phyloP scores from a whole-genome alignment of 2,113 vertebrate species.

The Oenanthe melanoleuca region DNA sequence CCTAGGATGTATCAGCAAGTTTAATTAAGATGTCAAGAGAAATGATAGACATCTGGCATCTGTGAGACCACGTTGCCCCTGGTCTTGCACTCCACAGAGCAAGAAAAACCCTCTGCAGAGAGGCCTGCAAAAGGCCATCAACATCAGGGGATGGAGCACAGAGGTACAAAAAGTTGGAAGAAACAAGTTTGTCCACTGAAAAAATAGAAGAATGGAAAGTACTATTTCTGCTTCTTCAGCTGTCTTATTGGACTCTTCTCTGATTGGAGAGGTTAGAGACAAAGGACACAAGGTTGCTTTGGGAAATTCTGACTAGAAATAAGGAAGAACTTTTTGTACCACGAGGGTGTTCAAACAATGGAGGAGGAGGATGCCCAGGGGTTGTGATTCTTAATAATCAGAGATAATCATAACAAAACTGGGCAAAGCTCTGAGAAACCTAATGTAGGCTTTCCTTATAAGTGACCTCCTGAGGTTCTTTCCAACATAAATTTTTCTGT shows the following conservation, averaged over 20 bases:
- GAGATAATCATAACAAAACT: neutral
- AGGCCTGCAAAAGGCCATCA: neutral
- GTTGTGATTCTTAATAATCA: neutral
- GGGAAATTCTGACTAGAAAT: neutral
- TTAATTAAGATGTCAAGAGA: neutral
- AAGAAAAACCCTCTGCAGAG: neutral
- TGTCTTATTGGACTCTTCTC: neutral
- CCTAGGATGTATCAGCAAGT: neutral
- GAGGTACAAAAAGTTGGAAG: neutral
- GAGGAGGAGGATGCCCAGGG: neutral
- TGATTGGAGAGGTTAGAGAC: neutral
- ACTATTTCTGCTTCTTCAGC: neutral
- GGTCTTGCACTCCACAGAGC: neutral
- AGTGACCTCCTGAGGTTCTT: neutral
- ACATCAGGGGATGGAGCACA: neutral
- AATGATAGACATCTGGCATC: neutral
- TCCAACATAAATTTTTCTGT: neutral
- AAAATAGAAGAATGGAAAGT: neutral
- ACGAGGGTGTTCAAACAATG: fast-evolving
- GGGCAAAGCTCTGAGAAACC: neutral
- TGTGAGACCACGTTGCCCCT: neutral
- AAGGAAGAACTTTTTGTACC: neutral
- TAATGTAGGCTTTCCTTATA: neutral
- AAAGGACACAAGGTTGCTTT: too few relatives aligned
- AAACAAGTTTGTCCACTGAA: neutral